phyloP scores from a whole-genome alignment of 2,797 vertebrate species.

The Zalophus californianus region DNA sequence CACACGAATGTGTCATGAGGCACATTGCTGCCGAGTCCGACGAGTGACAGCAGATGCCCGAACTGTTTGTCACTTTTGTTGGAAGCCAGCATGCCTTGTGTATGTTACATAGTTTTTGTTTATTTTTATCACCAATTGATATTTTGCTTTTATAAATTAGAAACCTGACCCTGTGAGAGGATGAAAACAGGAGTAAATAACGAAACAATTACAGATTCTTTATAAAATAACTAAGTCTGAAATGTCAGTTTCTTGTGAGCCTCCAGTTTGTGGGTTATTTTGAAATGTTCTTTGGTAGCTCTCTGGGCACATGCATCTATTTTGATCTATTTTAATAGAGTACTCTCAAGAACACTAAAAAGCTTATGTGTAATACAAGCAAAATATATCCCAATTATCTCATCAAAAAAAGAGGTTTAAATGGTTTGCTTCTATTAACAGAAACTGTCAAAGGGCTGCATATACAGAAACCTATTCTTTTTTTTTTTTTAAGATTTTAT shows the following conservation, averaged over 20 bases:
- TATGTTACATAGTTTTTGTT: not conserved
- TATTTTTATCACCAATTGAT: not conserved
- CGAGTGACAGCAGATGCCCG: not conserved
- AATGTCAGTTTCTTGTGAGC: not conserved
- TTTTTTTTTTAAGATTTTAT: too few species aligned
- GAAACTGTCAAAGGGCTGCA: not conserved
- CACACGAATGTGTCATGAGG: not conserved
- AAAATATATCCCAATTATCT: constrained; percentile 49
- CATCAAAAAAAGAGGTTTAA: constrained; percentile 43
- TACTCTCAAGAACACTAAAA: constrained; percentile 33
- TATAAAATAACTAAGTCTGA: not conserved
- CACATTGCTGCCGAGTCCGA: not conserved
- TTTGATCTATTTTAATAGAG: constrained; percentile 42
- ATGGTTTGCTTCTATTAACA: constrained; percentile 10
- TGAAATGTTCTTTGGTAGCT: not conserved
- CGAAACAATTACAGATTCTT: not conserved
- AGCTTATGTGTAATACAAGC: not conserved
- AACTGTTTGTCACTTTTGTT: not conserved
- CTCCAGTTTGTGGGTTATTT: not conserved
- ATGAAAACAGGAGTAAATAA: not conserved
- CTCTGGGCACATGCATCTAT: not conserved
- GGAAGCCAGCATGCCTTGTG: not conserved
- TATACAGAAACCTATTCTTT: not conserved
- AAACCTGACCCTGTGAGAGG: not conserved
- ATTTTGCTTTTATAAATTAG: not conserved